Evolutionary conservation across 2,888 invertebrate genomes (phyloP), one percentile per base, ranked within the genome.

Genomic region (Luffia ferchaultella): DNA sequence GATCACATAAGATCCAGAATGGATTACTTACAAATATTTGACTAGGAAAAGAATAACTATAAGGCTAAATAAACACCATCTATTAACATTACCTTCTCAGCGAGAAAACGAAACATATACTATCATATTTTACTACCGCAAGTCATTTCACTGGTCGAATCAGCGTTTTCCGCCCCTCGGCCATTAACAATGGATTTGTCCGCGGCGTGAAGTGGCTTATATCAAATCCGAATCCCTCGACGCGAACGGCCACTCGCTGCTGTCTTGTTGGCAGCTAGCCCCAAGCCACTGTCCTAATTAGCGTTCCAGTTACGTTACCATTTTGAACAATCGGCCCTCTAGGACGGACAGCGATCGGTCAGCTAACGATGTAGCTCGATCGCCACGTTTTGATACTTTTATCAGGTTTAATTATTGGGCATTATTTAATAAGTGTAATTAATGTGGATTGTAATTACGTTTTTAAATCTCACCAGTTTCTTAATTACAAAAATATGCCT

Each of bases 111-210:
- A n/a, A n/a, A n/a, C n/a, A n/a, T n/a, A n/a, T n/a, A n/a, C n/a
- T n/a, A n/a, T n/a, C n/a, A n/a, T n/a, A n/a, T n/a, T n/a, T 30
- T 12, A 30, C 12, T 30, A 30, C 30, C 5, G 30, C 30, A 12
- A 30, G 30, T 30, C 30, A 30, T 12, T 30, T 30, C 30, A 30
- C 30, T 30, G 12, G 30, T 12, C 5, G 12, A 30, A 30, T 30
- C 30, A 30, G 3, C 30, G 30, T 3, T 12, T 20, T 16, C 20
- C 18, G 43, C 20, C 69, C 70, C 71, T 64, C 54, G 61, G 67
- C 76, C 74, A 78, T 78, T 78, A 78, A 69, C 70, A 69, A 71
- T 67, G 70, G 68, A 73, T 73, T 65, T 65, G 64, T 58, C 58
- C 58, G 64, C 57, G 60, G 65, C 63, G 67, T 59, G 62, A 63